Base-by-base conservation (phyloP, 2,797 vertebrate species). In the Delichon dasypus region DNA sequence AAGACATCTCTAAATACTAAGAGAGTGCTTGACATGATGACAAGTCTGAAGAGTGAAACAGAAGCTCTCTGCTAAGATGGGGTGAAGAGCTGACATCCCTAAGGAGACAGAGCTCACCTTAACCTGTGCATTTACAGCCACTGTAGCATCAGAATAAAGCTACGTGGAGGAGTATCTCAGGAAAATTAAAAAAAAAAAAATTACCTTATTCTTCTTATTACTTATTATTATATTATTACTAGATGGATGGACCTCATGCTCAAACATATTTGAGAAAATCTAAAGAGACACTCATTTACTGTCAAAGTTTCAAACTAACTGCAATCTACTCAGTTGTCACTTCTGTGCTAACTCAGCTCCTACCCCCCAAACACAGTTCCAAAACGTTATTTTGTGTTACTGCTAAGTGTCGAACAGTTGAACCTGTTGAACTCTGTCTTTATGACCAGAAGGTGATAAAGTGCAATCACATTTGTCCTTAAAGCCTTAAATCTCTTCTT, bases 391-490 rank as follows among this genome's bases (percentile, higher is more conserved):
- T 94, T 95, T 26, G 23, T 15, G 75, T 73, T 85, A 25, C 60
- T 83, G 26, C 36, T 90, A 57, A 51, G n/a, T 54, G 27, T 55
- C 47, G n/a, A n/a, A n/a, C n/a, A n/a, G n/a, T n/a, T n/a, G n/a
- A n/a, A 92, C 57, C 54, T 83, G 44, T 25, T 91, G 60, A 94
- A 94, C 29, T 88, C 64, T 79, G 14, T 38, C 65, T 73, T 91
- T 48, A 51, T 76, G 71, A 96, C 57, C 18, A 96, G 54, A 26
- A 94, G 47, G 44, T 73, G 45, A 83, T 61, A 75, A 91, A 97
- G 92, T 58, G 20, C 44, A 86, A 76, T 57, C 50, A 83, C 40
- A 85, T 19, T 76, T 6, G 29, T 51, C 29, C 74, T n/a, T n/a
- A n/a, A 85, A 85, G 58, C 77, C 38, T 70, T 71, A 92, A 67